Evolutionary conservation across 2,113 vertebrate genomes (phyloP), one percentile per base, ranked within the genome.

Genomic region (Misgurnus anguillicaudatus): DNA sequence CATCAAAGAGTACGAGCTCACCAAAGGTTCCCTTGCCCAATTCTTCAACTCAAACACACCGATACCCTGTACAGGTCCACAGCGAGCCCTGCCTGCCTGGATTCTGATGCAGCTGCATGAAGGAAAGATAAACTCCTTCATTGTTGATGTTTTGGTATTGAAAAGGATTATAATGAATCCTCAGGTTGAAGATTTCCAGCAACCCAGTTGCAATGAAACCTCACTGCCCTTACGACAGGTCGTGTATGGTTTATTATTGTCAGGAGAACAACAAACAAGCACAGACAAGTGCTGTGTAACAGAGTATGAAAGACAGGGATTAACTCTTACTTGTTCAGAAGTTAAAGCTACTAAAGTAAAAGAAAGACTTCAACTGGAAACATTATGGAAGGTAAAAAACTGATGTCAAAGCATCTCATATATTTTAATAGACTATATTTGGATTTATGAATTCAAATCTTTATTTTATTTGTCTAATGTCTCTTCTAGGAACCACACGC

Each of bases 201-300:
- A 31, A 5, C 85, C 89, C 10, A 94, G 90, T 7, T 87, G 90
- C 10, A 89, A 93, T 4, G 57, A 75, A 17, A 17, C 87, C 0
- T 89, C 95, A 16, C 78, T 89, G 75, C 87, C 90, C 62, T 87
- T 98, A 53, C 94, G 95, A 0, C 93, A 90, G 24, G 79, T 92
- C 64, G 88, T 95, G 66, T 97, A 97, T 6, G 92, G 93, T 8
- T 87, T 98, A 55, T 89, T 97, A 3, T 80, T 90, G 77, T 82
- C 82, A 16, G n/a, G 42, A 45, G 63, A 42, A 60, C n/a, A 76
- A 48, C 42, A 73, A 36, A 16, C 73, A 9, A 16, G 13, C n/a
- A 38, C 69, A 39, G 36, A 24, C 10, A 2, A 19, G 31, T 58
- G 61, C 0, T 14, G 38, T 36, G 91, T 96, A 36, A 75, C 78